Percentiles rank a stretch among this genome's conserved stretches.
These are phyloP conservation scores for Empis livida DNA, from an alignment of 2,888 invertebrate species.

Conservation along the genomic window DNA sequence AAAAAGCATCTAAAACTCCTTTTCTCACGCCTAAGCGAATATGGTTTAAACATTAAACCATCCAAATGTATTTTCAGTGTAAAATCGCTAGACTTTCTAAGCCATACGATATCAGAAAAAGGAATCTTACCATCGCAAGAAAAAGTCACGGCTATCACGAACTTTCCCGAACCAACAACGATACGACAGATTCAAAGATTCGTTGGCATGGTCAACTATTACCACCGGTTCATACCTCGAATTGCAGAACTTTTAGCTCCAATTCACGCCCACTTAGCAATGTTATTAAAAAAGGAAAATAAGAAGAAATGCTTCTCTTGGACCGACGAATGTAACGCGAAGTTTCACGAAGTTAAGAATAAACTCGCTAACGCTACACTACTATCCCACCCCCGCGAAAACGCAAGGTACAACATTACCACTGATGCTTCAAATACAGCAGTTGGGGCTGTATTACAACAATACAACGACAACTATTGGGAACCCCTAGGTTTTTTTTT, in stretches of 20 bases:
- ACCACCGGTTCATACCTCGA: background rate
- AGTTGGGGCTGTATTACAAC: constrained; percentile 16
- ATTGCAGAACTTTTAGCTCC: constrained; percentile 1
- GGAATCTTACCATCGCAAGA: too few species aligned
- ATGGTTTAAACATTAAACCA: too few species aligned
- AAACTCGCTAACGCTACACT: background rate
- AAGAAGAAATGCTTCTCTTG: constrained; percentile 1
- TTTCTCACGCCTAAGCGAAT: too few species aligned
- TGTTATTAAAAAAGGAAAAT: background rate
- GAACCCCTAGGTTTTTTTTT: constrained; percentile 28
- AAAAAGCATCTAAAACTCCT: too few species aligned
- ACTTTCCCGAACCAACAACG: too few species aligned
- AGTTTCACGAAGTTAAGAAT: background rate
- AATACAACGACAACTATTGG: constrained; percentile 16
- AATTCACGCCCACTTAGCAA: background rate
- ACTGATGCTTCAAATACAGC: constrained; percentile 5
- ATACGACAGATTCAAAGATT: background rate
- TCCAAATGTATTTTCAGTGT: too few species aligned
- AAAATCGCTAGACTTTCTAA: too few species aligned
- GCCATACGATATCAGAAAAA: too few species aligned
- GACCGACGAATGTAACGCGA: background rate
- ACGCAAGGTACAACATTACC: background rate
- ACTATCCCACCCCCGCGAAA: constrained; percentile 1
- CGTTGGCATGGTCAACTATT: background rate
- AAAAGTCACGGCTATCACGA: too few species aligned